Evolutionary conservation across 2,888 invertebrate genomes (phyloP), one percentile per base, ranked within the genome.

Genomic region (Phortica okadai): DNA sequence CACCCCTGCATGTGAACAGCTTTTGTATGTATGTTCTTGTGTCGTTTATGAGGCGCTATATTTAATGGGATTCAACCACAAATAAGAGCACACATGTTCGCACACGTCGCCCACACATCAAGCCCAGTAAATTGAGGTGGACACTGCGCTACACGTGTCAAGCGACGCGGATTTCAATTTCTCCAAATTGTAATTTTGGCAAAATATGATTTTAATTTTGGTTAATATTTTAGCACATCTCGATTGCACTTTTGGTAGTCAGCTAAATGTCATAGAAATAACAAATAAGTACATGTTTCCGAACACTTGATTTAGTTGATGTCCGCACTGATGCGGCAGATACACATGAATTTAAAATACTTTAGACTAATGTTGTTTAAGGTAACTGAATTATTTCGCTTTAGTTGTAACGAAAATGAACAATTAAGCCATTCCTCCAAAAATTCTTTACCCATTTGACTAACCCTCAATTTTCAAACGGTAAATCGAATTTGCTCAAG

Each of bases 381-480:
- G 67, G 77, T 88, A 89, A 89, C 83, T 74, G 74, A 77, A 81
- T 89, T 89, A 89, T 89, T 89, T 87, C 89, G 89, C 85, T 84
- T 84, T 79, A 80, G 79, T 84, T 80, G 84, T 78, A 83, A 82
- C 81, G 79, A 77, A 89, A 89, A 89, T 89, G 83, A 86, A 83
- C 62, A 62, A 62, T 62, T 62, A 16, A 7, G 7, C 62, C 62
- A 62, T 25, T 62, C 16, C 25, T 62, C 7, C 25, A 50, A 50
- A 50, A 50, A 50, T 50, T 50, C 50, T 50, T 50, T 50, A 8
- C 8, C 50, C 6, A 8, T 50, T 14, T 50, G 2, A 50, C 5
- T 14, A 5, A 11, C 14, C 50, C 8, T 50, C 14, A 8, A 14
- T 50, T 50, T 50, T 50, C 50, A 50, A 8, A 8, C 50, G 8